Evolutionary conservation across 2,797 vertebrate species (phyloP).

Genomic region (Spinus olivaceus): DNA sequence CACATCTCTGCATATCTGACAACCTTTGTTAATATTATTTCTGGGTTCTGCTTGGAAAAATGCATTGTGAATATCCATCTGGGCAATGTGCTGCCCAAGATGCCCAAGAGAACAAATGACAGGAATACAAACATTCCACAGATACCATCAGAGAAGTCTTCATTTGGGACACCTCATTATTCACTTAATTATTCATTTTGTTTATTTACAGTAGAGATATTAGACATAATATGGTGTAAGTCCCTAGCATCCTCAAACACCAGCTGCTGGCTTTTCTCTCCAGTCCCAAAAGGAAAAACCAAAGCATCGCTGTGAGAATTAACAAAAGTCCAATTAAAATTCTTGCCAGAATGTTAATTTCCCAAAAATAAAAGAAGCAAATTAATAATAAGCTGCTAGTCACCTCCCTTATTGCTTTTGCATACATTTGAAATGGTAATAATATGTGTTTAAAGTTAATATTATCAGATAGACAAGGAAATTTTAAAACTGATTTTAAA

Average conservation of each 20-base stretch:
- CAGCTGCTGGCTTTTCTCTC: slow-evolving; percentile 75
- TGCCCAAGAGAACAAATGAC: not conserved
- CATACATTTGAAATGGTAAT: not conserved
- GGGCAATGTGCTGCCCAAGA: not conserved
- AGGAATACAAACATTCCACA: not conserved
- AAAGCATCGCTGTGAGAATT: slow-evolving; percentile 74
- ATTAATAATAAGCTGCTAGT: slow-evolving; percentile 67
- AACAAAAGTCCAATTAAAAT: slow-evolving; percentile 77
- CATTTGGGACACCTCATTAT: slow-evolving; percentile 68
- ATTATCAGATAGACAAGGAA: not conserved
- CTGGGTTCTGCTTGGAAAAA: slow-evolving; percentile 51
- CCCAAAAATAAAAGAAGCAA: slow-evolving; percentile 66
- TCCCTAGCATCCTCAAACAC: slow-evolving; percentile 75
- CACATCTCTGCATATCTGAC: slow-evolving; percentile 56
- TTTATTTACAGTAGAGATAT: slow-evolving; percentile 79
- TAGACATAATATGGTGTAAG: slow-evolving; percentile 74
- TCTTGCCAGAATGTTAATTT: slow-evolving; percentile 74
- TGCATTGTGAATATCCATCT: slow-evolving; percentile 27
- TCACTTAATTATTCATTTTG: slow-evolving; percentile 77
- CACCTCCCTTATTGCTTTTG: slow-evolving; percentile 53
- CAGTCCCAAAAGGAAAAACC: slow-evolving; percentile 70
- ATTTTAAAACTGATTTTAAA: not conserved
- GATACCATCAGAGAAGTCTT: slow-evolving; percentile 42
- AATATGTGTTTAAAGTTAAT: not conserved
- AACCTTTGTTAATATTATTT: slow-evolving; percentile 52